A percentile compares a stretch with the other conserved stretches of the same genome.
Evolutionary conservation across 2,797 vertebrate genomes (phyloP).

Genomic region (Pipistrellus pygmaeus): DNA sequence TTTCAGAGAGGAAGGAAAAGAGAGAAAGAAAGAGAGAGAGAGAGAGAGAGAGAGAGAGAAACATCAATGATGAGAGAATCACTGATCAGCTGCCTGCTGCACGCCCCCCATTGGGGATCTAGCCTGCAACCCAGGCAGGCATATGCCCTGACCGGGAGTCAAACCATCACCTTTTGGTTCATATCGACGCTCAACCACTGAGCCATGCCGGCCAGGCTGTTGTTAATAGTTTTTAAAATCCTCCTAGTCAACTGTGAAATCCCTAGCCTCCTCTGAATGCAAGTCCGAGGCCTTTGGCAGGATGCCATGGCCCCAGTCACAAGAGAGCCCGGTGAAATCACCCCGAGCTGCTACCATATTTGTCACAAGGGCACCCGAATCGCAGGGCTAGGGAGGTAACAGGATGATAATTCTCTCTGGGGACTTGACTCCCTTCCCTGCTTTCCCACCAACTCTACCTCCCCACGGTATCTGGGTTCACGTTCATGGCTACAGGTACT

Average conservation of each 20-base stretch:
- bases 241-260: neutral
- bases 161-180: too few species aligned
- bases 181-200: too few species aligned
- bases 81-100: too few species aligned
- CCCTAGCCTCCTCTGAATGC: neutral
- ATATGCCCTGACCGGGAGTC: too few species aligned
- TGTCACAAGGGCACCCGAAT: neutral
- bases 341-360: neutral
- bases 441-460: neutral
- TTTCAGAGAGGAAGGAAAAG: too few species aligned
- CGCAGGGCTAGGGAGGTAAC: neutral
- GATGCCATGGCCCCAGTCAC: neutral
- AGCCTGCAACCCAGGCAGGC: too few species aligned
- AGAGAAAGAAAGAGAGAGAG: too few species aligned
- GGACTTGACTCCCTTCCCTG: neutral
- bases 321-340: neutral
- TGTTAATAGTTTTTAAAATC: conserved; percentile 23
- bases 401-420: neutral
- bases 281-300: neutral
- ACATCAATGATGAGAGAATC: too few species aligned
- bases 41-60: too few species aligned
- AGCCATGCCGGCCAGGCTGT: neutral
- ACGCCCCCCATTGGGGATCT: too few species aligned
- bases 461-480: neutral
- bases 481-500: too few species aligned